Percentiles rank a stretch among this genome's conserved stretches.
Conservation (phyloP, 2,888 invertebrate genomes). For the Tinea semifulvella region DNA sequence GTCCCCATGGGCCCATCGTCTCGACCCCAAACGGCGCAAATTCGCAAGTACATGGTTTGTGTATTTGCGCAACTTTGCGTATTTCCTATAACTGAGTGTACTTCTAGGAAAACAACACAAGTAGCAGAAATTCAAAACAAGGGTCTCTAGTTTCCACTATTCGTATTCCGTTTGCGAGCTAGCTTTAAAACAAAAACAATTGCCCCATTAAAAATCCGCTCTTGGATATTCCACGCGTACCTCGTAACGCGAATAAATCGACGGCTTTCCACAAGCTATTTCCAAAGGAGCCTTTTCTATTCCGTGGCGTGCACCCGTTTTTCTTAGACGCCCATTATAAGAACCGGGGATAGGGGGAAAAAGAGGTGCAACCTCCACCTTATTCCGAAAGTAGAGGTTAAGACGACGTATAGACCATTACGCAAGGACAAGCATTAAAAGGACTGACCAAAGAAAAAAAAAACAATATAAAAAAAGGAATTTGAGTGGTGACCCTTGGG, state of each 20-base stretch:
- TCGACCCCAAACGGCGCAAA: no score
- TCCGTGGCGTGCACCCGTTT: slow-evolving; percentile 64
- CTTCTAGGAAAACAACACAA: background rate
- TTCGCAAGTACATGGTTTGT: no score
- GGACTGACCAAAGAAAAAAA: no score
- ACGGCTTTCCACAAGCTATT: slow-evolving; percentile 65
- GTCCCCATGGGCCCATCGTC: no score
- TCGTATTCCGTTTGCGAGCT: slow-evolving; percentile 60
- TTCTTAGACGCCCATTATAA: slow-evolving; percentile 64
- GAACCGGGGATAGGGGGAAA: slow-evolving; percentile 37
- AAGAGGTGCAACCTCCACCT: no score
- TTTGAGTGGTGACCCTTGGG: slow-evolving; percentile 21
- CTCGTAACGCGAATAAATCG: slow-evolving; percentile 64
- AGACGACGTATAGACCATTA: slow-evolving; percentile 66
- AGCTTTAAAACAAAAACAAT: slow-evolving; percentile 66
- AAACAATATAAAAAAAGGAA: no score
- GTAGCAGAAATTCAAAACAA: slow-evolving; percentile 1
- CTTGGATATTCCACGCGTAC: slow-evolving; percentile 60
- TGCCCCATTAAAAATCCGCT: slow-evolving; percentile 64
- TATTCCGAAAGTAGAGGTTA: slow-evolving; percentile 58
- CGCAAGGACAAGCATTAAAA: no score
- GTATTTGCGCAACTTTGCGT: no score
- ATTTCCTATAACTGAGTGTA: no score
- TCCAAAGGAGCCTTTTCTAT: slow-evolving; percentile 66
- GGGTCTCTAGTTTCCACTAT: background rate